These are phyloP conservation scores for Symphodus melops DNA, from an alignment of 2,113 vertebrate species.

Conservation along the genomic window DNA sequence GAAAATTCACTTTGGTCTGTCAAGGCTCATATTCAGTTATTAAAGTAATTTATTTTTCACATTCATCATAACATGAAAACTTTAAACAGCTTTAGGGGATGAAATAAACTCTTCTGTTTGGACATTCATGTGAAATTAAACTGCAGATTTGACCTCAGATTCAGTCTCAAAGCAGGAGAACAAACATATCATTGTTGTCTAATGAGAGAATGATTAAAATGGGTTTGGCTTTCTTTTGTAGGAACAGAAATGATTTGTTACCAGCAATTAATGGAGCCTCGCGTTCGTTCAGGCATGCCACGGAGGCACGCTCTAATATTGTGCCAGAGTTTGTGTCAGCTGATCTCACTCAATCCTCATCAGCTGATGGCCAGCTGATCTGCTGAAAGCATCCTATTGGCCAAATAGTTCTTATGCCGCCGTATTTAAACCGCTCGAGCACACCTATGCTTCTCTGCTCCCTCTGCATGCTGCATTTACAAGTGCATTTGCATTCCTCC, in stretches of 20 bases:
- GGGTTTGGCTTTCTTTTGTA: background rate
- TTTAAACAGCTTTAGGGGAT: background rate
- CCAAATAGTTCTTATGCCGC: too few relatives aligned
- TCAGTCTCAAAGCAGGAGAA: background rate
- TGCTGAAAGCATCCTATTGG: too few relatives aligned
- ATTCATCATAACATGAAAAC: background rate
- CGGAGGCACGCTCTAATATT: too few relatives aligned
- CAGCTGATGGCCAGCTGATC: too few relatives aligned
- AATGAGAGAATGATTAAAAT: background rate
- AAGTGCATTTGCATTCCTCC: too few relatives aligned
- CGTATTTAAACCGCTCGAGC: too few relatives aligned
- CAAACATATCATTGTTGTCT: background rate
- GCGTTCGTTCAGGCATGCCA: too few relatives aligned
- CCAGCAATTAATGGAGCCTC: too few relatives aligned
- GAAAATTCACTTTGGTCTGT: background rate
- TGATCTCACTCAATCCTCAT: too few relatives aligned
- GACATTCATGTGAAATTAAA: background rate
- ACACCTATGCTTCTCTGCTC: too few relatives aligned
- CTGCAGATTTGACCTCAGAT: background rate
- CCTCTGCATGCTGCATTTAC: too few relatives aligned
- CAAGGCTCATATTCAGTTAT: background rate
- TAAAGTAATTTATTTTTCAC: background rate
- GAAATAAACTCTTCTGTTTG: background rate
- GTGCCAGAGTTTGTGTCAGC: too few relatives aligned
- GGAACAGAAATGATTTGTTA: background rate